Percentiles rank a stretch among this genome's conserved stretches.
Evolutionary conservation across 2,113 vertebrate genomes (phyloP).

Genomic region (Rostratula benghalensis): DNA sequence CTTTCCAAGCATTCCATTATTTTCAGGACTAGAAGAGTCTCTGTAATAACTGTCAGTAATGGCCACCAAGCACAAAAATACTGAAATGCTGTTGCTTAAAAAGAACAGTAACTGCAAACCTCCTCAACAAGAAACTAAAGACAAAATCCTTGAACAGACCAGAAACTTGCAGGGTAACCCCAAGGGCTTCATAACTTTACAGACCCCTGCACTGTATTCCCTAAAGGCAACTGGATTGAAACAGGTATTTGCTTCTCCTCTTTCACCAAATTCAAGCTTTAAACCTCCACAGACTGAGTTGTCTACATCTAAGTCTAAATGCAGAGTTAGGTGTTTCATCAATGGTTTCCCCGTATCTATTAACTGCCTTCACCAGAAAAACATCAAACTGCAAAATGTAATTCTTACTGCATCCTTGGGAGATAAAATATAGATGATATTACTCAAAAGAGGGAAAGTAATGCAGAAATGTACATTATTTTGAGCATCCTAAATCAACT

Average conservation of each 20-base stretch:
- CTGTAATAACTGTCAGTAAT: neutral
- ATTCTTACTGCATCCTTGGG: neutral
- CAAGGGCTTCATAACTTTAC: neutral
- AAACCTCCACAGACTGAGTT: neutral
- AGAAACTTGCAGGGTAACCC: neutral
- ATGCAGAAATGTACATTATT: neutral
- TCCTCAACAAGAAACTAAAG: neutral
- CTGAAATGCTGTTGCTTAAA: neutral
- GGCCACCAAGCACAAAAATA: neutral
- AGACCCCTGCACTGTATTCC: neutral
- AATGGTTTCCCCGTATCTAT: neutral
- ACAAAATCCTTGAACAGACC: neutral
- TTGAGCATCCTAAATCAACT: neutral
- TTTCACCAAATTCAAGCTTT: neutral
- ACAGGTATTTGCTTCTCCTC: neutral
- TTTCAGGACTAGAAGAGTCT: neutral
- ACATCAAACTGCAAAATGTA: neutral
- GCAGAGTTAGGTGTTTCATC: neutral
- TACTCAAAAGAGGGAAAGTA: neutral
- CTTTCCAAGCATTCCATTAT: neutral
- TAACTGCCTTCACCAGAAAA: neutral
- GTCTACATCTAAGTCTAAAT: neutral
- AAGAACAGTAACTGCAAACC: neutral
- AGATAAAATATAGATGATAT: neutral
- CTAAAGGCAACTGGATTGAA: neutral